Conservation (phyloP, 2,113 vertebrate genomes). For the Crotophaga sulcirostris region DNA sequence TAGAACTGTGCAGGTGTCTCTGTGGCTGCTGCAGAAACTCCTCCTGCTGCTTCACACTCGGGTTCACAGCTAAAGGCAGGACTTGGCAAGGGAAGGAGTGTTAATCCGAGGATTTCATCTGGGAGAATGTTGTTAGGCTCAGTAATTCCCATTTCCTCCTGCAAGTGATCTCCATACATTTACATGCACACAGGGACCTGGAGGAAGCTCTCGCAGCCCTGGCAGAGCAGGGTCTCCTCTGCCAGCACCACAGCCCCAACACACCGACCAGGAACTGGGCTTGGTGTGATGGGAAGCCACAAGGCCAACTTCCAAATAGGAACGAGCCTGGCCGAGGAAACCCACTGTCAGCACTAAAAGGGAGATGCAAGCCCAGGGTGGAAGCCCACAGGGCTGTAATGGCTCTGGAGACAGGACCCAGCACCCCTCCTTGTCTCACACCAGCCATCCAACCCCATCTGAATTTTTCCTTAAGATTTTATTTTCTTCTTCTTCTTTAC, state of each 20-base stretch:
- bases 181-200: fast-evolving
- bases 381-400: neutral
- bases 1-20: neutral
- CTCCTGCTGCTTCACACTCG: neutral
- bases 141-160: neutral
- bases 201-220: neutral
- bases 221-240: neutral
- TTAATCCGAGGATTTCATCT: neutral
- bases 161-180: neutral
- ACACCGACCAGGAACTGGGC: fast-evolving
- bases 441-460: too few relatives aligned
- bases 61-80: neutral
- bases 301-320: neutral
- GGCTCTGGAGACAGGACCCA: too few relatives aligned
- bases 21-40: neutral
- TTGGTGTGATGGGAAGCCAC: fast-evolving
- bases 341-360: fast-evolving
- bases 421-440: too few relatives aligned
- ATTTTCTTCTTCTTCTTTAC: neutral
- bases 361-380: neutral
- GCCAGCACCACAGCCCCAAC: fast-evolving
- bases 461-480: neutral
- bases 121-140: neutral
- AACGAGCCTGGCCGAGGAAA: neutral
- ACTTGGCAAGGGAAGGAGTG: neutral